Percentiles rank a stretch among this genome's conserved stretches.
Conservation (phyloP, 2,797 vertebrate genomes). For the Falco cherrug region DNA sequence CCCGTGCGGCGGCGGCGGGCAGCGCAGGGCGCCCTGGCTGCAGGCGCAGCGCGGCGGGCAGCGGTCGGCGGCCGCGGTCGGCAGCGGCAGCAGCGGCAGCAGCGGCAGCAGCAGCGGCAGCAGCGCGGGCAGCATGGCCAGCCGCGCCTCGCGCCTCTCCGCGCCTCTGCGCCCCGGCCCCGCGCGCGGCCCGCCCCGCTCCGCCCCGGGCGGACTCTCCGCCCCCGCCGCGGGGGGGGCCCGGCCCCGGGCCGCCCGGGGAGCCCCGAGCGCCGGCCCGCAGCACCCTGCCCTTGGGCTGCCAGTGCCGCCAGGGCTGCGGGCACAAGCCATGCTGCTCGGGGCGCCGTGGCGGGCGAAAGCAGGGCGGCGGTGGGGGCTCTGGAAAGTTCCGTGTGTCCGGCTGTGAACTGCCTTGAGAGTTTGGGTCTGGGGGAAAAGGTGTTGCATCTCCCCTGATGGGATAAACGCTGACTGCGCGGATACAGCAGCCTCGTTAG, state of each 20-base stretch:
- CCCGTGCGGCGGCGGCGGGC: not conserved
- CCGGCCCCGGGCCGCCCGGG: not conserved
- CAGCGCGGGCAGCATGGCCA: not conserved
- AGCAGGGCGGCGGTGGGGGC: not conserved
- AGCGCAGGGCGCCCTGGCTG: constrained; percentile 59
- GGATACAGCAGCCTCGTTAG: accelerated
- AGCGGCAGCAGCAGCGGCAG: not conserved
- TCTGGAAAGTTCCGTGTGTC: not conserved
- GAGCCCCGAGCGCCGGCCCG: too few species aligned
- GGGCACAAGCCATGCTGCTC: not conserved
- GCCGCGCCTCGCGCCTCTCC: not conserved
- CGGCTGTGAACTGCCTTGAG: not conserved
- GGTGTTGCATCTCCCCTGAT: accelerated
- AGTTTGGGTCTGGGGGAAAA: not conserved
- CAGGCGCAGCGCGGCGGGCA: constrained; percentile 65
- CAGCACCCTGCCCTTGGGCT: too few species aligned
- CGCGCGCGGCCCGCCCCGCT: not conserved
- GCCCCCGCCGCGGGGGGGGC: not conserved
- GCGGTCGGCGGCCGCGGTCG: not conserved
- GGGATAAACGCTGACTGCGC: not conserved
- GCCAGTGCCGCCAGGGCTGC: too few species aligned
- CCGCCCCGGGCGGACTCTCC: not conserved
- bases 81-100: not conserved
- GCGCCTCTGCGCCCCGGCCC: not conserved
- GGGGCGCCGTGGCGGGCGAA: too few species aligned